Conservation (phyloP, 2,113 vertebrate species). For the Natator depressus region DNA sequence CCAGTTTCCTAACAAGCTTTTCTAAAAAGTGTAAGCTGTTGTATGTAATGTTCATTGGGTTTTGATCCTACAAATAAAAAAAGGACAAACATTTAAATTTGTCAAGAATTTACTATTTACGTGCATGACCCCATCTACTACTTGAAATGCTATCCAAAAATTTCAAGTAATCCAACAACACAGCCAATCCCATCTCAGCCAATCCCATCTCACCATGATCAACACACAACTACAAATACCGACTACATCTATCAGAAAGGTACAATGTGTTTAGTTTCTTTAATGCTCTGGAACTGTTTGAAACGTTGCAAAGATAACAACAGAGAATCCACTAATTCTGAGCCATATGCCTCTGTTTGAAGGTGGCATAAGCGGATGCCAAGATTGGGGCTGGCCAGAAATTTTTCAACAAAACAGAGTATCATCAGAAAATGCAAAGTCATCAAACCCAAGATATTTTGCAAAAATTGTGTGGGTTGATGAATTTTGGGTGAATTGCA, state of each 20-base stretch:
- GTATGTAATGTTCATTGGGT: not conserved
- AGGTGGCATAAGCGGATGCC: not conserved
- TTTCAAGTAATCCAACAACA: not conserved
- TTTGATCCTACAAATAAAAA: not conserved
- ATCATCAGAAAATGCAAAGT: not conserved
- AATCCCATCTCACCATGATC: not conserved
- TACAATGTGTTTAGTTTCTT: not conserved
- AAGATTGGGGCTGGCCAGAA: not conserved
- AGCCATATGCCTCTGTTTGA: not conserved
- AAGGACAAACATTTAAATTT: not conserved
- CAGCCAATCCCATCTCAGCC: not conserved
- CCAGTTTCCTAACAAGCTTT: not conserved
- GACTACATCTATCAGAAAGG: not conserved
- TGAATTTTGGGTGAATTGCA: not conserved
- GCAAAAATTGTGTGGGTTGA: not conserved
- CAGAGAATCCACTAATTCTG: not conserved
- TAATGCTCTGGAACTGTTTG: not conserved
- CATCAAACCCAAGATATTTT: not conserved
- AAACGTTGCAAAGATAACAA: not conserved
- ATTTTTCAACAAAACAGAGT: not conserved
- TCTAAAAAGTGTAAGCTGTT: not conserved
- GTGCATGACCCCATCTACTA: not conserved
- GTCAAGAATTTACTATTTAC: not conserved
- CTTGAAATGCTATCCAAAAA: not conserved
- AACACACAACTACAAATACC: not conserved